phyloP scores from a whole-genome alignment of 2,888 invertebrate genomes.

The Geophilus truncorum region DNA sequence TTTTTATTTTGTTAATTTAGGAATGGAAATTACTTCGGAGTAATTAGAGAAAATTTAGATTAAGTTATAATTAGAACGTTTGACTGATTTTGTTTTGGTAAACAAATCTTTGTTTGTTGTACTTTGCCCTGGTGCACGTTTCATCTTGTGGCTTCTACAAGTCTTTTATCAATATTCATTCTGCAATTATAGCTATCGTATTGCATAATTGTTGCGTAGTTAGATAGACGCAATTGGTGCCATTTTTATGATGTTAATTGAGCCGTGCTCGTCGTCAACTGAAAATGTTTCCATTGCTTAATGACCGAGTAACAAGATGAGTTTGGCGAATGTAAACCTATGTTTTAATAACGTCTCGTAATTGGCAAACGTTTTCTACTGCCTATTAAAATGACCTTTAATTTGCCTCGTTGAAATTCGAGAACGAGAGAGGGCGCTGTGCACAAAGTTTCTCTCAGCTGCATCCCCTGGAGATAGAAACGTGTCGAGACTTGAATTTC shows the following conservation, averaged over 20 bases:
- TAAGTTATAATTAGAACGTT: no score
- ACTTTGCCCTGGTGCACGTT: background rate
- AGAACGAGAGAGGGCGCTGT: background rate
- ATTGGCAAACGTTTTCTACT: slow-evolving; percentile 16
- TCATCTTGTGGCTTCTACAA: background rate
- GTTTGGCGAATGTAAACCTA: slow-evolving; percentile 24
- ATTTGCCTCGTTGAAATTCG: slow-evolving; percentile 11
- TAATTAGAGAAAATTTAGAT: no score
- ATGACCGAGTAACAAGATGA: slow-evolving; percentile 21
- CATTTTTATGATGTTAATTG: slow-evolving; percentile 21
- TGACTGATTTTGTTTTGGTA: no score
- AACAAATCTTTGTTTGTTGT: no score
- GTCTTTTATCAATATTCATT: background rate
- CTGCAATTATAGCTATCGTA: background rate
- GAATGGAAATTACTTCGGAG: no score
- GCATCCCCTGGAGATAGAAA: background rate
- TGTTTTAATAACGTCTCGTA: slow-evolving; percentile 8
- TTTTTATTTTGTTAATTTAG: background rate
- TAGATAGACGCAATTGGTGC: background rate
- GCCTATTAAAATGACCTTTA: slow-evolving; percentile 25
- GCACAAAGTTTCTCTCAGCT: background rate
- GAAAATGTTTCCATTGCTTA: slow-evolving; percentile 15
- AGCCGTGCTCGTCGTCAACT: background rate
- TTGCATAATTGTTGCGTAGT: background rate
- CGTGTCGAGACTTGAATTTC: background rate